Conservation (phyloP, 2,797 vertebrate species). For the Esox masquinongy region DNA sequence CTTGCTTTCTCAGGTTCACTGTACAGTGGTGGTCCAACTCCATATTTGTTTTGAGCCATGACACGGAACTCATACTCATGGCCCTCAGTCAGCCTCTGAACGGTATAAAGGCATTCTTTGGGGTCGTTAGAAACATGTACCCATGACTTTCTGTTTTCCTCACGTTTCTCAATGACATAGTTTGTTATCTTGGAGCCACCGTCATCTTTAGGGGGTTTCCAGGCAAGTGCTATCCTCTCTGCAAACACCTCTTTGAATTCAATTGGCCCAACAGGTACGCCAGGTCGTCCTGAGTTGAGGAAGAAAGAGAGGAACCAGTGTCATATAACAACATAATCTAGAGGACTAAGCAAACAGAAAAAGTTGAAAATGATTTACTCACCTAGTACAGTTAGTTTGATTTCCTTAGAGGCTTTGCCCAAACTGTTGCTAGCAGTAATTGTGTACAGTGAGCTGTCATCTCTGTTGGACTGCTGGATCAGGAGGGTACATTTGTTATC, state of each 20-base stretch:
- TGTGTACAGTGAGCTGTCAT: constrained; percentile 88
- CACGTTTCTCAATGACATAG: constrained; percentile 95
- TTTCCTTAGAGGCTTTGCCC: constrained; percentile 88
- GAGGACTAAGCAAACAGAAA: not conserved
- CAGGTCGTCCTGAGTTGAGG: constrained; percentile 83
- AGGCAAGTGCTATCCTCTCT: constrained; percentile 92
- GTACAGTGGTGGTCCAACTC: constrained; percentile 87
- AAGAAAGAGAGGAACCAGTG: not conserved
- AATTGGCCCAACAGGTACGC: constrained; percentile 87
- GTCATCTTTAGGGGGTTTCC: constrained; percentile 90
- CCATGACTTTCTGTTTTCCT: constrained; percentile 96
- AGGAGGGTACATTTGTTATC: constrained; percentile 91
- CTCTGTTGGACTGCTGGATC: constrained; percentile 89
- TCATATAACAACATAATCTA: not conserved
- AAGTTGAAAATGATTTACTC: constrained; percentile 31
- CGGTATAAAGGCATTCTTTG: constrained; percentile 89
- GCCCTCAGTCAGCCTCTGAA: constrained; percentile 92
- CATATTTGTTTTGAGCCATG: constrained; percentile 98
- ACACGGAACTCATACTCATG: constrained; percentile 96
- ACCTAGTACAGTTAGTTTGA: constrained; percentile 91
- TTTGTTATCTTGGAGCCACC: constrained; percentile 97
- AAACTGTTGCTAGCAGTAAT: constrained; percentile 91
- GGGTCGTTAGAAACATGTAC: constrained; percentile 89
- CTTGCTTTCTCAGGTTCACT: constrained; percentile 95
- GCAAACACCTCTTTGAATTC: constrained; percentile 93